Conservation (phyloP, 2,888 invertebrate genomes). For the Gortyna flavago region DNA sequence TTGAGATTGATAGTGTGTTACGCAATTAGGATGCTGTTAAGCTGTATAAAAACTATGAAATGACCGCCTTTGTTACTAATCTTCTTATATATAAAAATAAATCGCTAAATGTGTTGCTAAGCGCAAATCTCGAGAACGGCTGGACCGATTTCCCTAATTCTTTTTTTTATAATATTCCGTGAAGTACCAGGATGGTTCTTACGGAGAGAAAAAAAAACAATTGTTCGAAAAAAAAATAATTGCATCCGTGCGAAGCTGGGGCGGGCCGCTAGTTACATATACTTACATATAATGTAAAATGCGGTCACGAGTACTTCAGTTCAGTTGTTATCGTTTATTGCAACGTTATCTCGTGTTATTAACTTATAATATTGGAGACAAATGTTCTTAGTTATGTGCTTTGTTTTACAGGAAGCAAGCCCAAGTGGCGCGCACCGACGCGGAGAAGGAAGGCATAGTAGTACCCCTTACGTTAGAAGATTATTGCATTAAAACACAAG, state of each 20-base stretch:
- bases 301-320: slow-evolving; percentile 36
- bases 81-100: no score
- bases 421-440: slow-evolving; percentile 97
- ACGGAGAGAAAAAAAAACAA: no score
- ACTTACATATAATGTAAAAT: slow-evolving; percentile 40
- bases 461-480: slow-evolving; percentile 99
- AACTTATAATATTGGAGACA: slow-evolving; percentile 28
- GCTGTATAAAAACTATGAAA: slow-evolving; percentile 19
- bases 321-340: slow-evolving; percentile 47
- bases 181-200: no score
- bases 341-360: slow-evolving; percentile 38
- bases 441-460: slow-evolving; percentile 98
- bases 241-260: no score
- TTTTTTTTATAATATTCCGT: no score
- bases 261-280: slow-evolving; percentile 48
- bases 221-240: no score
- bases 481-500: slow-evolving; percentile 98
- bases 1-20: background rate
- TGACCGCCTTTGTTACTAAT: slow-evolving; percentile 34
- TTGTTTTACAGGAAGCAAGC: slow-evolving; percentile 96
- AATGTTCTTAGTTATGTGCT: slow-evolving; percentile 29
- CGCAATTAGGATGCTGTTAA: background rate
- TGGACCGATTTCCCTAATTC: no score
- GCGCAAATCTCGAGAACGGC: no score
- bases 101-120: no score